phyloP scores from a whole-genome alignment of 2,113 vertebrate genomes.

The Ptilorrhoa leucosticta region DNA sequence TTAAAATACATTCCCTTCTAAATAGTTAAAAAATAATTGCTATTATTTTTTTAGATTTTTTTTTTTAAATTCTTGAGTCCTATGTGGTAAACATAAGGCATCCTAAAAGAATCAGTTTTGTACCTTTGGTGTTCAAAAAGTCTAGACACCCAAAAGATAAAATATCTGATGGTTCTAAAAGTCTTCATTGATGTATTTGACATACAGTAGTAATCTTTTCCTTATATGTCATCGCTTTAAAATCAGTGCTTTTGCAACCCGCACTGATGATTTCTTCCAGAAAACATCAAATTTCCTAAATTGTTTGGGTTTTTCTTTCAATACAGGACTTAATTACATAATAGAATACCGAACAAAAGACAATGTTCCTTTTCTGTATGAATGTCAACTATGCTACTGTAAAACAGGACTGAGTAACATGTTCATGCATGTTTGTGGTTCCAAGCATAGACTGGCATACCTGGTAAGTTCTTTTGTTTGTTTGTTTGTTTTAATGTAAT shows the following conservation, averaged over 20 bases:
- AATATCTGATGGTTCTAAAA: neutral
- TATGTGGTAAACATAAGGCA: neutral
- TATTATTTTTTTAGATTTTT: neutral
- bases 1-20: neutral
- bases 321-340: conserved; percentile 56
- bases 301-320: neutral
- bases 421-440: conserved; percentile 66
- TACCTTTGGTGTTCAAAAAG: neutral
- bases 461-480: conserved; percentile 29
- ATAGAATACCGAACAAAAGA: conserved; percentile 43
- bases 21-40: neutral
- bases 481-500: neutral
- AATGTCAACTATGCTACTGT: conserved; percentile 51
- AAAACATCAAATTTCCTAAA: neutral
- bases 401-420: conserved; percentile 41
- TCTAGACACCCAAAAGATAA: neutral
- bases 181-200: neutral
- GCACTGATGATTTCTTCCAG: neutral
- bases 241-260: neutral
- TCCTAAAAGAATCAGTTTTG: neutral
- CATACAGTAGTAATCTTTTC: neutral
- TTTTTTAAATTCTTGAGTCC: neutral
- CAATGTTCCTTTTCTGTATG: conserved; percentile 33
- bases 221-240: neutral
- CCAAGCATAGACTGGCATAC: conserved; percentile 51